Evolutionary conservation across 2,797 vertebrate genomes (phyloP).

Genomic region (Anguilla obscura): DNA sequence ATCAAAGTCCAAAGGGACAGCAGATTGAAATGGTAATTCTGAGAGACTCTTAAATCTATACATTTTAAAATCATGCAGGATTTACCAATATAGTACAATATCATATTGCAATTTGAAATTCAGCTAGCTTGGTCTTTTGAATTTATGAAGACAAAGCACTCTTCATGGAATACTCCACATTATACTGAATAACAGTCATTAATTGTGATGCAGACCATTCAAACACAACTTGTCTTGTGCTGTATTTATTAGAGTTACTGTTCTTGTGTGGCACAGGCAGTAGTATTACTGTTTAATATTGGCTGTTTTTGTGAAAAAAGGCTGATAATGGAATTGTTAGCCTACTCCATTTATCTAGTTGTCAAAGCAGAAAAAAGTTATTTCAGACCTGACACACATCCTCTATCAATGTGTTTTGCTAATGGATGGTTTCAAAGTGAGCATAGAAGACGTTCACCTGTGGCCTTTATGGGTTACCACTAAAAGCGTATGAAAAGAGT

Average conservation of each 20-base stretch:
- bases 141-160: too few relatives aligned
- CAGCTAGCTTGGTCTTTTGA: background rate
- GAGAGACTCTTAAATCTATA: background rate
- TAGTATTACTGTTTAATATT: background rate
- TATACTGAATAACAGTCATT: background rate
- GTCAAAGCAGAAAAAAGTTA: background rate
- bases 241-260: background rate
- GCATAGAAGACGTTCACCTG: background rate
- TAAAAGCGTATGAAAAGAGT: background rate
- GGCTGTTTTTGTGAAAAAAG: background rate
- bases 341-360: background rate
- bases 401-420: conserved; percentile 1
- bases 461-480: background rate
- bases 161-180: background rate
- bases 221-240: background rate
- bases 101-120: background rate
- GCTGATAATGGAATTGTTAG: background rate
- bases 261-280: background rate
- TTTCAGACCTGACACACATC: background rate
- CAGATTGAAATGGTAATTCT: background rate
- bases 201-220: background rate
- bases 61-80: background rate
- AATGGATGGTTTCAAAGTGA: background rate
- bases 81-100: background rate
- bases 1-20: background rate